Conservation (phyloP, 1,140 invertebrate genomes). For the Chymomyza costata region DNA sequence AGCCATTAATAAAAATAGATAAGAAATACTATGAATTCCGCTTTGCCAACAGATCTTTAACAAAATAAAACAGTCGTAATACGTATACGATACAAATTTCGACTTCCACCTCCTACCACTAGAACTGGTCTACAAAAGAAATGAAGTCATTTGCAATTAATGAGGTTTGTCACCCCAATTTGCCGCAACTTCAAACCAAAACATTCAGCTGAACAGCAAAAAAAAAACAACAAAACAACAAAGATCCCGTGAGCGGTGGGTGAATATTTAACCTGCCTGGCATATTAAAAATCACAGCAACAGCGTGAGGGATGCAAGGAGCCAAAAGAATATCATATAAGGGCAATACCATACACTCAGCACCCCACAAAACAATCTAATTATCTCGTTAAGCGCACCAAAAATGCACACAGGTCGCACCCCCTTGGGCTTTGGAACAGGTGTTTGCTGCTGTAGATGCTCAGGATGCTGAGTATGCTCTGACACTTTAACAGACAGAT, state of each 20-base stretch:
- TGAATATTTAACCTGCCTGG: slow-evolving; percentile 41
- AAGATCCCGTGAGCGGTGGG: slow-evolving; percentile 12
- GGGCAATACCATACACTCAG: slow-evolving; percentile 24
- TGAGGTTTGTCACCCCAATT: slow-evolving; percentile 73
- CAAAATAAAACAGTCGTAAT: too few species aligned
- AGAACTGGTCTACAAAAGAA: slow-evolving; percentile 67
- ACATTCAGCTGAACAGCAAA: too few species aligned
- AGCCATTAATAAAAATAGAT: too few species aligned
- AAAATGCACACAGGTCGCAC: slow-evolving; percentile 26
- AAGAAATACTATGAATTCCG: too few species aligned
- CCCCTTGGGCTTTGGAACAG: slow-evolving; percentile 7
- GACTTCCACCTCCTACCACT: too few species aligned
- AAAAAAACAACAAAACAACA: slow-evolving; percentile 9
- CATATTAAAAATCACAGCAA: slow-evolving; percentile 64
- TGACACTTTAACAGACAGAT: slow-evolving; percentile 29
- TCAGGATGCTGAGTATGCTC: slow-evolving; percentile 36
- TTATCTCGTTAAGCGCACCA: slow-evolving; percentile 68
- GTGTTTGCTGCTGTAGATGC: slow-evolving; percentile 16
- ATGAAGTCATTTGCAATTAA: slow-evolving; percentile 74
- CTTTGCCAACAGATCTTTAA: too few species aligned
- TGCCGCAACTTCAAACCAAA: slow-evolving; percentile 56
- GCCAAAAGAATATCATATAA: slow-evolving; percentile 21
- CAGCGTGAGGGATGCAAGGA: slow-evolving; percentile 12
- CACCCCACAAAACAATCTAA: slow-evolving; percentile 63
- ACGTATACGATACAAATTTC: too few species aligned